Conservation (phyloP, 2,797 vertebrate species). For the Phrynocephalus forsythii region DNA sequence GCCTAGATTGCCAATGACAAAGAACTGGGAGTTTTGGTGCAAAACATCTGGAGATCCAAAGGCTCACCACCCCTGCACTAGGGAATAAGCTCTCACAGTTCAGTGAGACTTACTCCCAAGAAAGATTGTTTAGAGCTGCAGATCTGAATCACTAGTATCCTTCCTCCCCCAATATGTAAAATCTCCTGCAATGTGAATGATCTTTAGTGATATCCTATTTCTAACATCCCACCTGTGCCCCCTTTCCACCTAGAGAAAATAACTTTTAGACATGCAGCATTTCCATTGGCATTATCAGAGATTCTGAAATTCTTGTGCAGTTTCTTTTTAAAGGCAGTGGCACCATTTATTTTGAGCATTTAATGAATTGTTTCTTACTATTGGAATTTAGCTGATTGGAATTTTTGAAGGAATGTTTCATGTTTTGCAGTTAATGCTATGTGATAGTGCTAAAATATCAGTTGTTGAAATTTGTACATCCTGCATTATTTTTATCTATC, state of each 20-base stretch:
- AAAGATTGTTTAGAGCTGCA: not conserved
- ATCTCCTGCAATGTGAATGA: not conserved
- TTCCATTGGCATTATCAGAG: conserved; percentile 26
- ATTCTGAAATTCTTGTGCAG: not conserved
- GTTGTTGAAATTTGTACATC: not conserved
- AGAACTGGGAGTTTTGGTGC: too few species aligned
- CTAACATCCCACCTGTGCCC: conserved; percentile 17
- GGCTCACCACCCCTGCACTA: too few species aligned
- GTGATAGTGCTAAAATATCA: not conserved
- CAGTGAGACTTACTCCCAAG: not conserved
- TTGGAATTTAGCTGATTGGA: not conserved
- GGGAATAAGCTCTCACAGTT: not conserved
- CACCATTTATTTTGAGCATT: conserved; percentile 28
- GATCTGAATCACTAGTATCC: not conserved
- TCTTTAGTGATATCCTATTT: not conserved
- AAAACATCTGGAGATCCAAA: too few species aligned
- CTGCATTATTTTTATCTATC: not conserved
- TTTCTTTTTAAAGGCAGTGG: not conserved
- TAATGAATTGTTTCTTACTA: conserved; percentile 20
- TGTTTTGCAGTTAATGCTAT: not conserved
- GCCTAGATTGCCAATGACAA: too few species aligned
- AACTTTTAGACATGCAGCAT: conserved; percentile 29
- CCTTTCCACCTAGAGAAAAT: conserved; percentile 5
- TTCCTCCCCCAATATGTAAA: not conserved
- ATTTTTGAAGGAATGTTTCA: not conserved